These are phyloP conservation scores for Rotaria macrura DNA, from an alignment of 2,888 invertebrate species.

Conservation along the genomic window DNA sequence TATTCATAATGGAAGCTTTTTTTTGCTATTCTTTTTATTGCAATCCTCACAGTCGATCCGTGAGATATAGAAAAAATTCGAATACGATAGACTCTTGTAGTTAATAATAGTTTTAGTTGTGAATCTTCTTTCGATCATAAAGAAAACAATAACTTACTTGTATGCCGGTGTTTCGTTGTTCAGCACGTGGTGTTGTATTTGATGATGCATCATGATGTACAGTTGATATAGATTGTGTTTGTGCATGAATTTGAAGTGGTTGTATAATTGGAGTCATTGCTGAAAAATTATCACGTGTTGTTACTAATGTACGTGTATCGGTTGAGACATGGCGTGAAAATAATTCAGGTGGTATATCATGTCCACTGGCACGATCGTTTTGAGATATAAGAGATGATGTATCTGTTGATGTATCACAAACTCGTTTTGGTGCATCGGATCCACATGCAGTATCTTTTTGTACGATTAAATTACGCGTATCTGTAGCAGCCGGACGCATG, in stretches of 20 bases:
- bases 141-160: neutral
- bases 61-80: too few relatives aligned
- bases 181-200: neutral
- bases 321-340: neutral
- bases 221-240: neutral
- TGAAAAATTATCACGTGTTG: slow-evolving; percentile 21
- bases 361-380: neutral
- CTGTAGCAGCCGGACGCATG: neutral
- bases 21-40: too few relatives aligned
- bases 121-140: too few relatives aligned
- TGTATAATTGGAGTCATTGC: neutral
- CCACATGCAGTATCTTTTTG: neutral
- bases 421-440: neutral
- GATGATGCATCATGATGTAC: neutral
- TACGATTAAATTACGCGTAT: neutral
- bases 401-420: neutral
- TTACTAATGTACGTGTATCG: slow-evolving; percentile 10
- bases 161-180: slow-evolving; percentile 13
- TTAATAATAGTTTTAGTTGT: too few relatives aligned
- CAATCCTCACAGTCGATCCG: too few relatives aligned
- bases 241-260: neutral
- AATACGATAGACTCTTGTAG: too few relatives aligned
- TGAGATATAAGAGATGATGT: neutral
- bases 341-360: neutral
- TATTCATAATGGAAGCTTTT: too few relatives aligned